These are phyloP conservation scores for Amblyopsis rosae DNA, from an alignment of 2,113 vertebrate species.

Conservation along the genomic window DNA sequence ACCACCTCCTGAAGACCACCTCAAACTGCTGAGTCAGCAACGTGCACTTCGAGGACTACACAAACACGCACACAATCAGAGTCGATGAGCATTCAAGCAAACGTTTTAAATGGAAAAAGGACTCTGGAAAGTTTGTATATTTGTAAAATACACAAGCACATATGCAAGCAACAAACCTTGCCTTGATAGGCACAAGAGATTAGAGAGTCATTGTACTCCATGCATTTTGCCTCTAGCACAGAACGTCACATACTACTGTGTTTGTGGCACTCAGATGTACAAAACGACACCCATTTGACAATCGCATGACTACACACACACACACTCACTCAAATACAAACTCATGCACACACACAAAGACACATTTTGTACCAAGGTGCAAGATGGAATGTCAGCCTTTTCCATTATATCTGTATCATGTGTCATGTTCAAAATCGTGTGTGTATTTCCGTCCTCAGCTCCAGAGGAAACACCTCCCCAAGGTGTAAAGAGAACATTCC, in stretches of 20 bases:
- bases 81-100: too few relatives aligned
- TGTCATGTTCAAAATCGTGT: neutral
- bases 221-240: neutral
- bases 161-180: constrained; percentile 19
- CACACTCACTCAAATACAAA: neutral
- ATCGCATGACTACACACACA: too few relatives aligned
- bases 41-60: too few relatives aligned
- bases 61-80: too few relatives aligned
- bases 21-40: neutral
- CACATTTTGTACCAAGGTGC: neutral
- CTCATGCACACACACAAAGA: constrained; percentile 6
- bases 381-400: constrained; percentile 5
- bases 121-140: constrained; percentile 10
- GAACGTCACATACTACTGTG: neutral
- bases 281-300: neutral
- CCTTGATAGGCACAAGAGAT: constrained; percentile 21
- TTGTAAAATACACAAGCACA: constrained; percentile 18
- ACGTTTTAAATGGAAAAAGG: too few relatives aligned
- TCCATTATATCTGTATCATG: constrained; percentile 5
- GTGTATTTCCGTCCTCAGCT: constrained; percentile 21
- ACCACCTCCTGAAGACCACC: neutral
- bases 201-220: constrained; percentile 5
- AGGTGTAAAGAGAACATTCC: too few relatives aligned
- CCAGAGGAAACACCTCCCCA: neutral
- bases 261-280: neutral